A percentile compares a stretch with the other conserved stretches of the same genome.
Conservation (phyloP, 2,888 invertebrate genomes). For the Phengaris arion region DNA sequence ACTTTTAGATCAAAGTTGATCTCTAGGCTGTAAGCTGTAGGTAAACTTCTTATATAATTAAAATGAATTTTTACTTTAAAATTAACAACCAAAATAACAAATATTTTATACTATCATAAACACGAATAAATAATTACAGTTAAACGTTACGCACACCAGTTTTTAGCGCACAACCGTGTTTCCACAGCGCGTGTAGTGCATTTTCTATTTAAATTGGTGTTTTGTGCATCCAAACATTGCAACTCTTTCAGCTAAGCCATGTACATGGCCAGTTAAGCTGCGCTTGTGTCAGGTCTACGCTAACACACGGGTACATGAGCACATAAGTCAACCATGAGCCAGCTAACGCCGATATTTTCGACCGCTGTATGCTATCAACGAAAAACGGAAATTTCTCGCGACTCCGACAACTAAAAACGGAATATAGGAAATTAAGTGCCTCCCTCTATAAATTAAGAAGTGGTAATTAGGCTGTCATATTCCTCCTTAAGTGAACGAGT, state of each 20-base stretch:
- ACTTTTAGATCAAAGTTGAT: too few species aligned
- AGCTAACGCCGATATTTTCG: constrained; percentile 38
- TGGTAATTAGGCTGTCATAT: too few species aligned
- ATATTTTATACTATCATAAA: neutral
- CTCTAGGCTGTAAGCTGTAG: too few species aligned
- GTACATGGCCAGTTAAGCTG: constrained; percentile 45
- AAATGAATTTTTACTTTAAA: too few species aligned
- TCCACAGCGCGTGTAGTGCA: neutral
- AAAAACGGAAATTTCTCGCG: constrained; percentile 33
- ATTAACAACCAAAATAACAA: neutral
- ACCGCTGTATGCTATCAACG: constrained; percentile 30
- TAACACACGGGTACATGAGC: constrained; percentile 44
- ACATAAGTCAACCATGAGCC: constrained; percentile 39
- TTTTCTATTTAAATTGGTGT: constrained; percentile 25
- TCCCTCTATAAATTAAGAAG: neutral
- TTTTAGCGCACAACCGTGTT: neutral
- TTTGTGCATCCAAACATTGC: constrained; percentile 31
- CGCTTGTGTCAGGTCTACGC: constrained; percentile 47
- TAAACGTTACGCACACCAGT: neutral
- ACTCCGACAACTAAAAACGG: neutral
- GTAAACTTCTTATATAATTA: too few species aligned
- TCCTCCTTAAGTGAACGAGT: too few species aligned
- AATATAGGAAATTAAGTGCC: neutral
- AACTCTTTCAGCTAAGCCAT: constrained; percentile 38
- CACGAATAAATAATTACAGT: neutral